These are phyloP conservation scores for Meteorus colon DNA, from an alignment of 2,888 invertebrate species.

Conservation along the genomic window DNA sequence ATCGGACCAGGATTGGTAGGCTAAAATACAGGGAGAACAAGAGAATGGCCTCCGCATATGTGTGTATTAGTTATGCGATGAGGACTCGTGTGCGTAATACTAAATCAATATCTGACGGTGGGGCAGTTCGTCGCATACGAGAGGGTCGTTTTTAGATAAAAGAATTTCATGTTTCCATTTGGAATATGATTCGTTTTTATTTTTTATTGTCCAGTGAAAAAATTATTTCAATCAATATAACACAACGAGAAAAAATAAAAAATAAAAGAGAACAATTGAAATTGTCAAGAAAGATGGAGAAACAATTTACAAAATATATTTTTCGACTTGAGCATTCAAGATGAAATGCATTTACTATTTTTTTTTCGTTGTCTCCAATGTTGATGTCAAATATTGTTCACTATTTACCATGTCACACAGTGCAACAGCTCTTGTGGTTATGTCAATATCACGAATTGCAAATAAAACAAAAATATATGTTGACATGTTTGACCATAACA, in stretches of 20 bases:
- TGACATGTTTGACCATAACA: too few species aligned
- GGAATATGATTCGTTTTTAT: slow-evolving; percentile 3
- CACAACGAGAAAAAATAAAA: too few species aligned
- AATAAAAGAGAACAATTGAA: too few species aligned
- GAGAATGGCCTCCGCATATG: slow-evolving; percentile 54
- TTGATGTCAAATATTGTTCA: slow-evolving; percentile 43
- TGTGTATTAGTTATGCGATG: slow-evolving; percentile 34
- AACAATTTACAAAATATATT: too few species aligned
- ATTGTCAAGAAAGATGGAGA: too few species aligned
- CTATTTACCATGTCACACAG: slow-evolving; percentile 40
- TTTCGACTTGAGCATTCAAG: too few species aligned
- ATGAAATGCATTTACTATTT: too few species aligned
- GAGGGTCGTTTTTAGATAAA: slow-evolving; percentile 60
- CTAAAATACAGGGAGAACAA: too few species aligned
- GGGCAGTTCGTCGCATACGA: slow-evolving; percentile 53
- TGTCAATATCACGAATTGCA: neutral
- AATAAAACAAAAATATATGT: too few species aligned
- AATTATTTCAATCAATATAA: slow-evolving; percentile 11
- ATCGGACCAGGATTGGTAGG: slow-evolving; percentile 46
- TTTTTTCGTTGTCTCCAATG: slow-evolving; percentile 33
- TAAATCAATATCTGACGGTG: slow-evolving; percentile 68
- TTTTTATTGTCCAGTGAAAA: neutral
- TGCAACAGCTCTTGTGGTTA: slow-evolving; percentile 24
- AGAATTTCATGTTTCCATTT: slow-evolving; percentile 6
- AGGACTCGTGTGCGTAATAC: slow-evolving; percentile 64